Percentiles rank a stretch among this genome's conserved stretches.
Conservation (phyloP, 2,113 vertebrate species). For the Neotoma lepida region DNA sequence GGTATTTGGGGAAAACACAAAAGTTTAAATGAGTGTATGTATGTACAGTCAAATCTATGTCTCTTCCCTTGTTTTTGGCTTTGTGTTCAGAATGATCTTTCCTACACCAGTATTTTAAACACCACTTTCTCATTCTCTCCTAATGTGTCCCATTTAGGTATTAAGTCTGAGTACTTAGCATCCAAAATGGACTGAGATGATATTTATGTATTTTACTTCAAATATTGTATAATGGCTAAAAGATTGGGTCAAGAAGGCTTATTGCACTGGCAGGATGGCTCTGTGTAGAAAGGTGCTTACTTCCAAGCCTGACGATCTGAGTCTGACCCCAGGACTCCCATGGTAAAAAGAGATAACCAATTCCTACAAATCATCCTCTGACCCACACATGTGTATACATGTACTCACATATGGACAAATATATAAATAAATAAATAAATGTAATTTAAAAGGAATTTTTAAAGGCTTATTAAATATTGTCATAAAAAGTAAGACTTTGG, state of each 20-base stretch:
- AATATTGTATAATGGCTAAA: conserved; percentile 11
- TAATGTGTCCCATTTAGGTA: not conserved
- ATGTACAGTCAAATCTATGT: not conserved
- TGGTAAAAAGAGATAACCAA: not conserved
- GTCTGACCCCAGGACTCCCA: not conserved
- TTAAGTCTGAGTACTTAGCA: not conserved
- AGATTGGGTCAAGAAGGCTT: not conserved
- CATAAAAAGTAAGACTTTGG: not conserved
- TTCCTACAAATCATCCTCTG: not conserved
- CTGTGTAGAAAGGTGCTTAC: not conserved
- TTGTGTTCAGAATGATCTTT: conserved; percentile 28
- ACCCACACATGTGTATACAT: not conserved
- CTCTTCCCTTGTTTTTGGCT: not conserved
- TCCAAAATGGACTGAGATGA: not conserved
- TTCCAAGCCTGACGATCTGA: not conserved
- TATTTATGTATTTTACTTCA: conserved; percentile 25
- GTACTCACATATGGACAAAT: not conserved
- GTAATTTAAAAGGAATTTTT: not conserved
- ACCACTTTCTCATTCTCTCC: not conserved
- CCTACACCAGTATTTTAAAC: not conserved
- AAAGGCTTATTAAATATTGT: not conserved
- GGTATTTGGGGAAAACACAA: not conserved
- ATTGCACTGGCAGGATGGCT: not conserved
- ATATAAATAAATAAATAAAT: not conserved
- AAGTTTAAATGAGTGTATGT: not conserved